Conservation (phyloP, 2,888 invertebrate genomes). For the Metacarcinus magister region DNA sequence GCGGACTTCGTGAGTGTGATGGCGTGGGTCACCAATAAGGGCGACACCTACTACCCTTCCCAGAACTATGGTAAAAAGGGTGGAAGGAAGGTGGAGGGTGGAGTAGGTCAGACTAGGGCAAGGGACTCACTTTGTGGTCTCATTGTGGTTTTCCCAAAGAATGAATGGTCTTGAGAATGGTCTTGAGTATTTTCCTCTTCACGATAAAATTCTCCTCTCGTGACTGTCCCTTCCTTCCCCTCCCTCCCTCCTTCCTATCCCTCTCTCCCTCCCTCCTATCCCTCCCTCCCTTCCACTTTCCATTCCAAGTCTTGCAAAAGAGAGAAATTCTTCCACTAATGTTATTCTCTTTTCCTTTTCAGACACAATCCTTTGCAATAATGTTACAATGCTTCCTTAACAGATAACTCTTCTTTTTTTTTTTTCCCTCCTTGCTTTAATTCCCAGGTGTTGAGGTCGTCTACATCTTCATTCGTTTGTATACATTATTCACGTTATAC, state of each 20-base stretch:
- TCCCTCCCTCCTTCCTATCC: background rate
- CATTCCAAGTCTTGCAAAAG: background rate
- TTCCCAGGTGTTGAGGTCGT: background rate
- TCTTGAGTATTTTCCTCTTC: background rate
- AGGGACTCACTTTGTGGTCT: background rate
- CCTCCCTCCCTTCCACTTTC: background rate
- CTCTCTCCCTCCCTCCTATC: background rate
- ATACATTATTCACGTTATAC: background rate
- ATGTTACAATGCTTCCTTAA: background rate
- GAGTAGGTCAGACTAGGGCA: background rate
- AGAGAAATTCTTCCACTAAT: constrained; percentile 33
- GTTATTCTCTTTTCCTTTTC: constrained; percentile 40
- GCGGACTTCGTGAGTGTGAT: constrained; percentile 82
- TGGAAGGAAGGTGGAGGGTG: background rate
- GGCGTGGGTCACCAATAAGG: constrained; percentile 80
- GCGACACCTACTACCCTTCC: constrained; percentile 73
- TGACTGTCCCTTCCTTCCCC: background rate
- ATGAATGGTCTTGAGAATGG: background rate
- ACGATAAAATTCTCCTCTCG: background rate
- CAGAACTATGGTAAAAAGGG: constrained; percentile 71
- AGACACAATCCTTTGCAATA: background rate
- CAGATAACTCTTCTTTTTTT: background rate
- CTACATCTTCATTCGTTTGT: background rate
- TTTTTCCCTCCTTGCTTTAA: background rate
- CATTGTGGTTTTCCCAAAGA: background rate